phyloP scores from a whole-genome alignment of 92 coral and sea anemone genomes.

The Metridium senile region DNA sequence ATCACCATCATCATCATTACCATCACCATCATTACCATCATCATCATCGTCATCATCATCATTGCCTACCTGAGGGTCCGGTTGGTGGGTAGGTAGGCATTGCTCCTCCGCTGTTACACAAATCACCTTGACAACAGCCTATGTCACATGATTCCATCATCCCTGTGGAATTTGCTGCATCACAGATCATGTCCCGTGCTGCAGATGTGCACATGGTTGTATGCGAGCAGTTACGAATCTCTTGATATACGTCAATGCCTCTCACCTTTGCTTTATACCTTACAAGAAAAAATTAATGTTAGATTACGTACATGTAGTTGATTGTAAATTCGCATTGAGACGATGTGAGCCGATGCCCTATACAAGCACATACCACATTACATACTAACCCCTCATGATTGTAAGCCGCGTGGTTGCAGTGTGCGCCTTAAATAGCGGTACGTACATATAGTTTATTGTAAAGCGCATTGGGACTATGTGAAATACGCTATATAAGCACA shows the following conservation, averaged over 20 bases:
- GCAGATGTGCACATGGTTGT: not conserved
- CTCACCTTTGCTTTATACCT: too few species aligned
- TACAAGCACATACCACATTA: too few species aligned
- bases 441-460: too few species aligned
- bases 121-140: not conserved
- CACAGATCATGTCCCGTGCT: not conserved
- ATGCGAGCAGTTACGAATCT: not conserved
- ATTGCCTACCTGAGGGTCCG: not conserved
- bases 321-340: too few species aligned
- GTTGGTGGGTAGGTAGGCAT: not conserved
- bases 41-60: not conserved
- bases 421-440: too few species aligned
- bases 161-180: not conserved
- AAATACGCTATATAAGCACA: not conserved
- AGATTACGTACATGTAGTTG: not conserved
- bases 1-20: too few species aligned
- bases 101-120: not conserved
- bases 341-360: too few species aligned
- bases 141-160: not conserved
- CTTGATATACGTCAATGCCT: not conserved
- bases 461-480: not conserved
- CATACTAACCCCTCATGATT: too few species aligned
- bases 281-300: too few species aligned
- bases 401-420: too few species aligned
- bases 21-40: not conserved